These are phyloP conservation scores for Tipula vernalis DNA, from an alignment of 2,888 invertebrate genomes.

Conservation along the genomic window DNA sequence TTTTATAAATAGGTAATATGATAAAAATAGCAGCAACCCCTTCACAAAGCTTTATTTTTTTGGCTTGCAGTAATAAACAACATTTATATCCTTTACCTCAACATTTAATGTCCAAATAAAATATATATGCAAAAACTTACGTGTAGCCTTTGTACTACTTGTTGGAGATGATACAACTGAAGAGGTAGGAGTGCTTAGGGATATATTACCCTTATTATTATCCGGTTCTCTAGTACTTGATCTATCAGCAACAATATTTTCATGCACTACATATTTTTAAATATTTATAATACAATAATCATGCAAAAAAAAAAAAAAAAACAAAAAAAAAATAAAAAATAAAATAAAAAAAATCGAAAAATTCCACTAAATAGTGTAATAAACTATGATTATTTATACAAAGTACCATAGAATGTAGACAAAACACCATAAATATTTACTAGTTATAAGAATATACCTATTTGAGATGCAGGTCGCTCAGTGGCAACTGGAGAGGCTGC, in stretches of 20 bases:
- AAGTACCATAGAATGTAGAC: not conserved
- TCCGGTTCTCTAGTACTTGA: not conserved
- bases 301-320: not conserved
- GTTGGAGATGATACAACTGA: not conserved
- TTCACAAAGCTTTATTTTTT: not conserved
- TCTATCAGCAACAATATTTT: not conserved
- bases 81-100: not conserved
- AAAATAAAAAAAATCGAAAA: not conserved
- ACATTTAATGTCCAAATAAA: not conserved
- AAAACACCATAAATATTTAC: not conserved
- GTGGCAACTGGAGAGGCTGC: conserved; percentile 21
- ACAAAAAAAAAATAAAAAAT: not conserved
- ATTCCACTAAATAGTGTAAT: not conserved
- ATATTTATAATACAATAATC: not conserved
- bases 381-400: not conserved
- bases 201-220: not conserved
- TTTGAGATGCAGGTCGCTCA: conserved; percentile 22
- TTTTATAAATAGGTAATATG: not conserved
- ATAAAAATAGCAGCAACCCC: not conserved
- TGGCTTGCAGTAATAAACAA: not conserved
- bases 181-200: not conserved
- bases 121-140: not conserved
- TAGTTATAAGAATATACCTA: conserved; percentile 17
- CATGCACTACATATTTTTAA: not conserved
- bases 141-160: not conserved